A percentile compares a stretch with the other conserved stretches of the same genome.
phyloP scores from a whole-genome alignment of 2,113 vertebrate species.

The Erpornis zantholeuca region DNA sequence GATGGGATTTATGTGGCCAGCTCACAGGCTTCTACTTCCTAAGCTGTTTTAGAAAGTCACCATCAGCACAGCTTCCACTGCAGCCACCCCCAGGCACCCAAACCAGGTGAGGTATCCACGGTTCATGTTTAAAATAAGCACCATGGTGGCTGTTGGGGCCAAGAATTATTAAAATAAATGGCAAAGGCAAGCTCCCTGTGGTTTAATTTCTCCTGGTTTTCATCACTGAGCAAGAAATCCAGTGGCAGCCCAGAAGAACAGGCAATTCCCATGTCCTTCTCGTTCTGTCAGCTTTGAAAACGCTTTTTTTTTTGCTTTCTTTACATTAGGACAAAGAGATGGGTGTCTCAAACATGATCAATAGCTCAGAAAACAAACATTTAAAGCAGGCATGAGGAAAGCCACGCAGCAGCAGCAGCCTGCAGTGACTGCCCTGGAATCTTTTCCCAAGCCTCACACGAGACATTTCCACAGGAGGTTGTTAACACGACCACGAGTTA shows the following conservation, averaged over 20 bases:
- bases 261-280: not conserved
- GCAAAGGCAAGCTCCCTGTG: not conserved
- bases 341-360: not conserved
- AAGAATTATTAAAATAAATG: not conserved
- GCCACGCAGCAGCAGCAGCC: not conserved
- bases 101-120: not conserved
- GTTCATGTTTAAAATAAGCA: not conserved
- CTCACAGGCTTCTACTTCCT: not conserved
- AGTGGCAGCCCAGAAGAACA: not conserved
- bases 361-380: not conserved
- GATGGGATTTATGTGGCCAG: not conserved
- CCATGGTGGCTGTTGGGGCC: not conserved
- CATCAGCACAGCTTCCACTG: not conserved
- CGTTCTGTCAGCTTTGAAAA: not conserved
- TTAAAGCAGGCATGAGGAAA: not conserved
- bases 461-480: not conserved
- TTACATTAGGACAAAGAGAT: not conserved
- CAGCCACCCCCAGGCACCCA: not conserved
- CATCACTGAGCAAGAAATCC: not conserved
- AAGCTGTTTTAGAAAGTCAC: not conserved
- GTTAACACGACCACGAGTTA: not conserved
- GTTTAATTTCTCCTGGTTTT: not conserved
- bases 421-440: not conserved
- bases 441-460: not conserved
- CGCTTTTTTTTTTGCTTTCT: not conserved